phyloP scores from a whole-genome alignment of 2,888 invertebrate species.

The Luffia ferchaultella region DNA sequence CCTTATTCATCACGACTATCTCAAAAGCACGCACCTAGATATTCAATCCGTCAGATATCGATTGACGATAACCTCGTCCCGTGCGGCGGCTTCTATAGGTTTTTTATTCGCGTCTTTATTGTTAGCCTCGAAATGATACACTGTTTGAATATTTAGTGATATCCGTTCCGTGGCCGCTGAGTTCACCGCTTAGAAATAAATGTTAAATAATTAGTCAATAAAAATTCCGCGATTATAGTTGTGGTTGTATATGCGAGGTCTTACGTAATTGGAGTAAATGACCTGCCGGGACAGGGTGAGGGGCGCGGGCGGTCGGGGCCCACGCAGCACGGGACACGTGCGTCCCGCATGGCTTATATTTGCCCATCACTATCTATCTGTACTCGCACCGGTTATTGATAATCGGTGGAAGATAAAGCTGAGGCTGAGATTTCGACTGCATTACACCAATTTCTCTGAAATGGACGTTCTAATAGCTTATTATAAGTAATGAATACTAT shows the following conservation, averaged over 20 bases:
- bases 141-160: slow-evolving; percentile 64
- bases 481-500: too few relatives aligned
- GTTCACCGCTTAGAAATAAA: slow-evolving; percentile 59
- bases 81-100: not conserved
- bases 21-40: slow-evolving; percentile 3
- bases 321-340: not conserved
- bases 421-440: too few relatives aligned
- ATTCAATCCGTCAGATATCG: slow-evolving; percentile 4
- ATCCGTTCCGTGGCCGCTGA: slow-evolving; percentile 42
- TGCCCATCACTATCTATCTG: too few relatives aligned
- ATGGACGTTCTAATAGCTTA: too few relatives aligned
- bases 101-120: slow-evolving; percentile 30
- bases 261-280: slow-evolving; percentile 65
- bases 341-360: not conserved
- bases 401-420: too few relatives aligned
- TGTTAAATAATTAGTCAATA: slow-evolving; percentile 63
- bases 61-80: not conserved
- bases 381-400: too few relatives aligned
- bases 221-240: slow-evolving; percentile 61
- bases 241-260: slow-evolving; percentile 52
- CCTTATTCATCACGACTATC: too few relatives aligned
- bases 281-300: slow-evolving; percentile 36
- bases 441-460: too few relatives aligned
- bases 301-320: slow-evolving; percentile 5
- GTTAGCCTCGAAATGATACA: slow-evolving; percentile 61